These are phyloP conservation scores for Cyclophora punctaria DNA, from an alignment of 2,888 invertebrate genomes.

Conservation along the genomic window DNA sequence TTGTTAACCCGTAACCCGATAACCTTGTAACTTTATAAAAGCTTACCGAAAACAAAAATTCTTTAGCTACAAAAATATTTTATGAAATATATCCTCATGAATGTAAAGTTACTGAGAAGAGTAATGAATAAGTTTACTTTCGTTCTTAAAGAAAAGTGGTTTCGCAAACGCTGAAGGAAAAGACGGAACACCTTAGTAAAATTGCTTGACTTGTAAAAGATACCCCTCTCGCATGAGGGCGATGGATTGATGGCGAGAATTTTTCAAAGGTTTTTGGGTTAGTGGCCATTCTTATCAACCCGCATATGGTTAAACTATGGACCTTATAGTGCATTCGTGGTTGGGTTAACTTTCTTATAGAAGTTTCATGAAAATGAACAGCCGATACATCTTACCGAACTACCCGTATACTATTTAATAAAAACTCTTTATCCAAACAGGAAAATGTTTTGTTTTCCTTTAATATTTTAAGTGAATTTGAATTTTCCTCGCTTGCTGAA, in stretches of 20 bases:
- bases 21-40: background rate
- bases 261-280: constrained; percentile 34
- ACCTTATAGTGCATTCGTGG: constrained; percentile 9
- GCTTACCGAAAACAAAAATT: constrained; percentile 3
- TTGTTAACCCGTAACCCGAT: background rate
- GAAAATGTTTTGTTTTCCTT: no score
- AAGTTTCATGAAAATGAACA: no score
- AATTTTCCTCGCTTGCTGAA: no score
- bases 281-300: constrained; percentile 32
- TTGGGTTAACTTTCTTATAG: constrained; percentile 4
- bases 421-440: no score
- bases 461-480: no score
- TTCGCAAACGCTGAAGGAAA: constrained; percentile 23
- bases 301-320: constrained; percentile 18
- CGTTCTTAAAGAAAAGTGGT: constrained; percentile 32
- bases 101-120: constrained; percentile 21
- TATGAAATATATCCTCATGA: constrained; percentile 9
- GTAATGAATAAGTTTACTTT: constrained; percentile 38
- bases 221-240: constrained; percentile 33
- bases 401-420: no score
- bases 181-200: constrained; percentile 37
- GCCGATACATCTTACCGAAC: no score
- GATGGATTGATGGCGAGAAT: constrained; percentile 42
- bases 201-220: constrained; percentile 43
- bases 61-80: constrained; percentile 7